Evolutionary conservation across 2,888 invertebrate species (phyloP), one percentile per base, ranked within the genome.

Genomic region (Stegophylla sp.): DNA sequence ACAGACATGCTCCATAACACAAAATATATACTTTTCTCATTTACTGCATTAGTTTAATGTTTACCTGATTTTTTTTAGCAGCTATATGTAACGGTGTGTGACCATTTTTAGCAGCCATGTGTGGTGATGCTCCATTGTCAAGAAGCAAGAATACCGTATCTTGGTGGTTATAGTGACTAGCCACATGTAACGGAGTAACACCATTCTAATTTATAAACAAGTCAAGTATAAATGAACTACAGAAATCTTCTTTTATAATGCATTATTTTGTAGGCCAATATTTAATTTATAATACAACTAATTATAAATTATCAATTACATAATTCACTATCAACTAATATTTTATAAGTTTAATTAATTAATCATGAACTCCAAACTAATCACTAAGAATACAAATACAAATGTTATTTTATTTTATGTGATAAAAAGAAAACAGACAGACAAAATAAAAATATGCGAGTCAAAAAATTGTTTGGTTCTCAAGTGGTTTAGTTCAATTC

Each of bases 21-120:
- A 56, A 81, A 53, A 53, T 28, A 51, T 23, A 74, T 15, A 73
- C 26, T 41, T 26, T n/a, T n/a, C n/a, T n/a, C n/a, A n/a, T n/a
- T n/a, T 23, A 69, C 45, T 43, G 13, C 15, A 67, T 23, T 53
- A 66, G n/a, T 20, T 20, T 41, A 74, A 66, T 79, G 26, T 69
- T 83, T 85, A 91, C 91, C 88, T 96, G 96, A 89, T 98, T 98
- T 89, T 98, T 97, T 85, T 97, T 94, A 71, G 98, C 97, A 76
- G 98, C 97, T 87, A 99, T 98, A 88, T 99, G 98, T 82, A 99
- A 90, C 20, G 98, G 96, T 1, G 97, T 97, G 87, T 98, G 98
- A 3, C 98, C 98, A 88, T 99, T 99, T 90, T 97, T 97, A 69
- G 98, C 97, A 84, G 93, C 90, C 82, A 95, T 92, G 86, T 97